Evolutionary conservation across 2,113 vertebrate genomes (phyloP).

Genomic region (Hippocampus guttulatus): DNA sequence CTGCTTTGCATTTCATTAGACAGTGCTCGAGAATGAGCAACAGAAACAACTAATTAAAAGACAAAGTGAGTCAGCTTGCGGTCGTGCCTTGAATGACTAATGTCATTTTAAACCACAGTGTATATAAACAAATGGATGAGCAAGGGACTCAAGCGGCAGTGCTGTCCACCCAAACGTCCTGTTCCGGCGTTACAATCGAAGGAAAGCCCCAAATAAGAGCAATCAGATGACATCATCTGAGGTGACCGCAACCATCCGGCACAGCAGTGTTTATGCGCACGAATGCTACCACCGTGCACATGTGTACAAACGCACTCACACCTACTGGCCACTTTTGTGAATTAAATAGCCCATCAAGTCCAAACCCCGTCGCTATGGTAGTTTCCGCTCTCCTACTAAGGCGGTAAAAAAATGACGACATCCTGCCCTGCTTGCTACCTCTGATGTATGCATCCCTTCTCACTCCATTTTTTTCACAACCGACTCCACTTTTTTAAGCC

Average conservation of each 20-base stretch:
- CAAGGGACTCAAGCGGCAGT: slow-evolving; percentile 4
- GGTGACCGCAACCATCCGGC: slow-evolving; percentile 31
- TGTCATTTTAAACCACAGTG: slow-evolving; percentile 25
- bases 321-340: slow-evolving; percentile 32
- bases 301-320: slow-evolving; percentile 21
- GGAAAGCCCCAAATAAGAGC: slow-evolving; percentile 22
- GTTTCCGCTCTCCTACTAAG: slow-evolving; percentile 29
- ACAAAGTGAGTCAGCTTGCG: slow-evolving; percentile 21
- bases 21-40: slow-evolving; percentile 1
- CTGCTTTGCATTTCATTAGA: slow-evolving; percentile 17
- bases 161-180: slow-evolving; percentile 26
- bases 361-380: slow-evolving; percentile 39
- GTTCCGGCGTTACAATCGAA: slow-evolving; percentile 22
- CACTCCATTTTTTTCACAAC: slow-evolving; percentile 33
- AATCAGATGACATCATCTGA: slow-evolving; percentile 43
- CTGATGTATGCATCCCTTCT: slow-evolving; percentile 26
- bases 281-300: too few species aligned
- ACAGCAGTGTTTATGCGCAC: slow-evolving; percentile 16
- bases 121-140: slow-evolving; percentile 3
- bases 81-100: slow-evolving; percentile 22
- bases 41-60: slow-evolving; percentile 11
- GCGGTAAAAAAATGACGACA: slow-evolving; percentile 49
- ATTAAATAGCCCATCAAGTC: slow-evolving; percentile 58
- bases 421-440: slow-evolving; percentile 27
- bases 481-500: slow-evolving; percentile 1